Percentiles rank a stretch among this genome's conserved stretches.
phyloP scores from a whole-genome alignment of 37 sponge, comb jelly and placozoan genomes.

The Halisarca cf. caerulea region DNA sequence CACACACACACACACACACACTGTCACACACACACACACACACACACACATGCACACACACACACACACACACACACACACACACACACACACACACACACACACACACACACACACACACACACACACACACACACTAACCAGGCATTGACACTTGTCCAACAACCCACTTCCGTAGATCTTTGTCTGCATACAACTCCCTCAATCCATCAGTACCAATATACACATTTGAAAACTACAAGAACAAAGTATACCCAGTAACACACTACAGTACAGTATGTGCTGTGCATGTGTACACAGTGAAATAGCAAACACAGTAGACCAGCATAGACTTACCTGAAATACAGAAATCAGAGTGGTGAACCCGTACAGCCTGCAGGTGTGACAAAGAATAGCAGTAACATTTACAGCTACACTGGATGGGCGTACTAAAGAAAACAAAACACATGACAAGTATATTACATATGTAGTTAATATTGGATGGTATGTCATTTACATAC shows the following conservation, averaged over 20 bases:
- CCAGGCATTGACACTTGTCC: constrained; percentile 68
- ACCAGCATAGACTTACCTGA: constrained; percentile 48
- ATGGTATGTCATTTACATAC: too few relatives aligned
- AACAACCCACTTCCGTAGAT: constrained; percentile 60
- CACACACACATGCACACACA: too few relatives aligned
- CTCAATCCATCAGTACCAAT: constrained; percentile 60
- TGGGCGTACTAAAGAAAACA: not conserved
- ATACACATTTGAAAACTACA: constrained; percentile 81
- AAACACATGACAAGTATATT: too few relatives aligned
- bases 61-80: too few relatives aligned
- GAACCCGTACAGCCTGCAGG: constrained; percentile 61
- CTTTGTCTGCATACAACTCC: constrained; percentile 34
- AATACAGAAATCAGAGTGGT: constrained; percentile 69
- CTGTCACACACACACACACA: too few relatives aligned
- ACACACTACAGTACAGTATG: not conserved
- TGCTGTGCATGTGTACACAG: too few relatives aligned
- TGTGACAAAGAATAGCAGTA: not conserved
- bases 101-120: not conserved
- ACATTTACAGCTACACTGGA: not conserved
- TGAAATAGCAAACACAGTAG: not conserved
- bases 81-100: too few relatives aligned
- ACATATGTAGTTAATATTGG: too few relatives aligned
- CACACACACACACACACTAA: constrained; percentile 16
- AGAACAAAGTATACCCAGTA: not conserved
- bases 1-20: too few relatives aligned